Base-by-base conservation (phyloP, 2,797 vertebrate species). In the Pygocentrus nattereri region DNA sequence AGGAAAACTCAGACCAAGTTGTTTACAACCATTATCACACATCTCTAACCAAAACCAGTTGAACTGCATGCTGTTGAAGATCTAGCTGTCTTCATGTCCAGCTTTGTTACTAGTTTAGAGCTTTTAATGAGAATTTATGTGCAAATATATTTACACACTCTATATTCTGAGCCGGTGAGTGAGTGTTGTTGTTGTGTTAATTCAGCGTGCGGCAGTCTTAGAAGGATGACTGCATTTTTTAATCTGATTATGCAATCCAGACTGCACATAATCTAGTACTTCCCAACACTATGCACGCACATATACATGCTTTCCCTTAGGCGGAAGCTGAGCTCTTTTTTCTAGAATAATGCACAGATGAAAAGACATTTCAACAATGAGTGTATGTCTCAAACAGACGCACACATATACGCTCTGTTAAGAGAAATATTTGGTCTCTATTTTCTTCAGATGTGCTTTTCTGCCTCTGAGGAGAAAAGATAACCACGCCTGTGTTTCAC, bases 391-490 rank as follows among this genome's bases (percentile, higher is more conserved):
- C 52, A 18, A 12, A 59, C 47, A n/a, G 31, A 80, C 25, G 56
- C 13, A 18, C 27, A 74, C 61, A n/a, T 18, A 16, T 38, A 56
- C 64, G 19, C 47, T 71, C 74, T 80, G 74, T 5, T 54, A 74
- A 65, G 67, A 19, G n/a, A 31, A 38, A 64, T 75, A 49, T n/a
- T 5, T 76, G 74, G 18, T 52, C 44, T 71, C 74, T 76, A 76
- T 71, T 71, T 49, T 64, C 71, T 67, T 44, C 70, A 52, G 64
- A 76, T 76, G n/a, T 76, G 44, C 65, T 64, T 67, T 76, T 41
- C 47, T 61, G 74, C 61, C 74, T 71, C 7, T 52, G 2, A 56
- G 56, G 80, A 70, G 13, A 41, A 11, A 31, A 34, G 41, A 21
- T 25, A 62, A 75, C 25, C 54, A 30, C 44, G 52, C 76, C 5